Evolutionary conservation across 2,113 vertebrate species (phyloP).

Genomic region (Arothron firmamentum): DNA sequence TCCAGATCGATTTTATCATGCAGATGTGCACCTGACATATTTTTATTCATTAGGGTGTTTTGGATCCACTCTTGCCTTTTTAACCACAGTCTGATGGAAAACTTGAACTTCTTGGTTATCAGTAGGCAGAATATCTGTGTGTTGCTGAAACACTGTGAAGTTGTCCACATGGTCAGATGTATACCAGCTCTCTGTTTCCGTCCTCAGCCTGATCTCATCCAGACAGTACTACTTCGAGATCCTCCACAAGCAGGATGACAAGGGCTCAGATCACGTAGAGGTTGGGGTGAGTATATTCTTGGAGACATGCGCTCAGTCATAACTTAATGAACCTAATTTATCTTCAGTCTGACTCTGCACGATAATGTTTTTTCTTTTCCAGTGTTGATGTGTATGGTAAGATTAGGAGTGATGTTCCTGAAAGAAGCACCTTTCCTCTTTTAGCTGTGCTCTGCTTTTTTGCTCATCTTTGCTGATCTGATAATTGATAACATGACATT

Average conservation of each 20-base stretch:
- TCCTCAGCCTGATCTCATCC: slow-evolving; percentile 86
- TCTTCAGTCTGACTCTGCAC: neutral
- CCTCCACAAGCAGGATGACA: slow-evolving; percentile 96
- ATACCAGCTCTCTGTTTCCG: slow-evolving; percentile 30
- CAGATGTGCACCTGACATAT: neutral
- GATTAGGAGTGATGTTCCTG: no score
- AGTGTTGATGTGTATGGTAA: no score
- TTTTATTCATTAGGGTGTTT: slow-evolving; percentile 9
- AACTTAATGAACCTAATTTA: no score
- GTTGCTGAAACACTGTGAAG: neutral
- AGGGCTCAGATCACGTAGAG: slow-evolving; percentile 95
- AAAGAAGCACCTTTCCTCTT: neutral
- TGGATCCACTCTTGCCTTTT: neutral
- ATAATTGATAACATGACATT: neutral
- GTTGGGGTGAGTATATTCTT: slow-evolving; percentile 83
- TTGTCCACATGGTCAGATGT: neutral
- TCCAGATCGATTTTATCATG: slow-evolving; percentile 26
- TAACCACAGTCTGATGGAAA: slow-evolving; percentile 2
- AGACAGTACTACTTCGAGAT: slow-evolving; percentile 96
- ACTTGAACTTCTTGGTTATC: neutral
- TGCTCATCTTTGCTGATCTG: neutral
- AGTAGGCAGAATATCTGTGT: neutral
- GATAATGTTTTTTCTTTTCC: no score
- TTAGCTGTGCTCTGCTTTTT: neutral
- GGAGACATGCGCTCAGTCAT: no score